These are phyloP conservation scores for Teleogryllus oceanicus DNA, from an alignment of 2,888 invertebrate genomes.

Conservation along the genomic window DNA sequence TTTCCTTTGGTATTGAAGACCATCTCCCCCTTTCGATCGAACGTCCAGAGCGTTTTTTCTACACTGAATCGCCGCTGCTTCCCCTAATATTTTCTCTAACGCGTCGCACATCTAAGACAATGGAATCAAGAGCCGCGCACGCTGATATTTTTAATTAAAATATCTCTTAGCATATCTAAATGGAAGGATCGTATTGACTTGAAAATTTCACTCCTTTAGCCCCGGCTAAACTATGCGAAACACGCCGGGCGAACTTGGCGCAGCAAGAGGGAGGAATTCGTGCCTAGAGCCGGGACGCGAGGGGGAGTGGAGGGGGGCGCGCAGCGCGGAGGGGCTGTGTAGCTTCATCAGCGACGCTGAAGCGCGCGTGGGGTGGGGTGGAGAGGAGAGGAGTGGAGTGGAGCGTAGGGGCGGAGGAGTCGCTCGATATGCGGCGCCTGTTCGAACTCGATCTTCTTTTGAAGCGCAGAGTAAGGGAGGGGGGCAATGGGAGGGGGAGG, in stretches of 20 bases:
- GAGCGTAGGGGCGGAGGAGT: background rate
- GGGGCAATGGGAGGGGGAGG: constrained; percentile 5
- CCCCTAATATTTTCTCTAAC: background rate
- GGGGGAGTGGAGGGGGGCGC: background rate
- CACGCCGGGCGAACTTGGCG: constrained; percentile 25
- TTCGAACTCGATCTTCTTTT: constrained; percentile 25
- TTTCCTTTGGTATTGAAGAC: background rate
- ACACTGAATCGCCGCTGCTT: background rate
- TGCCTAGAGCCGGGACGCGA: constrained; percentile 21
- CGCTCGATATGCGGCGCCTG: constrained; percentile 19
- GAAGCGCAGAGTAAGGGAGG: constrained; percentile 26
- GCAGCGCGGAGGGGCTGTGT: background rate
- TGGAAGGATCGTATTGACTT: constrained; percentile 30
- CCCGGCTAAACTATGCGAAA: constrained; percentile 29
- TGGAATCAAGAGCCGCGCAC: constrained; percentile 20
- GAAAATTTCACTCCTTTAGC: constrained; percentile 31
- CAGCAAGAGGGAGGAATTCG: constrained; percentile 25
- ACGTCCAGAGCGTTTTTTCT: too few species aligned
- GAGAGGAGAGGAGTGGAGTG: background rate
- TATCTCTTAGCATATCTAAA: constrained; percentile 31
- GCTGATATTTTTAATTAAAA: constrained; percentile 34
- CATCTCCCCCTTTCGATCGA: too few species aligned
- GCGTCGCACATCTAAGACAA: background rate
- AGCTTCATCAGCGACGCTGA: background rate
- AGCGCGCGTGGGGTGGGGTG: background rate